Percentiles rank a stretch among this genome's conserved stretches.
Conservation (phyloP, 2,797 vertebrate genomes). For the Semaprochilodus insignis region DNA sequence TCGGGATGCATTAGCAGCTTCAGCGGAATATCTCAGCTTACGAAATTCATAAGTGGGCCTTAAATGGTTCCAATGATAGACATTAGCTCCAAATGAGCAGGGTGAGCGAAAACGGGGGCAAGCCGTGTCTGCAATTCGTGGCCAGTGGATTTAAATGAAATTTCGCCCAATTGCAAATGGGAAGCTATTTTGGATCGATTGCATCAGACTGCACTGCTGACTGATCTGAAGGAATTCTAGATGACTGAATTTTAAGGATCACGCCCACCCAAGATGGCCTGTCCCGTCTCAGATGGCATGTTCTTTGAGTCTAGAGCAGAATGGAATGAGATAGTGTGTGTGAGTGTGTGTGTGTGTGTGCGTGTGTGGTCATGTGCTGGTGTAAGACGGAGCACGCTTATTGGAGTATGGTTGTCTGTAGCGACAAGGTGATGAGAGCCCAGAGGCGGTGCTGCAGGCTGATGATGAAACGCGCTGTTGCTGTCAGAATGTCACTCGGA, state of each 20-base stretch:
- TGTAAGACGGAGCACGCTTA: constrained; percentile 2
- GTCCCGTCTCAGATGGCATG: not conserved
- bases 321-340: not conserved
- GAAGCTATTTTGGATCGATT: constrained; percentile 44
- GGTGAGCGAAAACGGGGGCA: constrained; percentile 34
- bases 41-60: constrained; percentile 35
- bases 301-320: not conserved
- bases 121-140: constrained; percentile 44
- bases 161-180: constrained; percentile 44
- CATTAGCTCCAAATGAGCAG: constrained; percentile 38
- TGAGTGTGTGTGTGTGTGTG: not conserved
- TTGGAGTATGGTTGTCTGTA: constrained; percentile 19
- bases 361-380: constrained; percentile 26
- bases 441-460: constrained; percentile 31
- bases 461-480: constrained; percentile 34
- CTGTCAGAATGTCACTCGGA: constrained; percentile 27
- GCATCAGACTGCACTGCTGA: constrained; percentile 20
- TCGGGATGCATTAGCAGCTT: constrained; percentile 17
- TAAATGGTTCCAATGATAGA: constrained; percentile 41
- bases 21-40: constrained; percentile 13
- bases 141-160: constrained; percentile 32
- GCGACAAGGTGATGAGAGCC: constrained; percentile 25
- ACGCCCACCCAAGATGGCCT: not conserved
- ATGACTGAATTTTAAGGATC: constrained; percentile 17
- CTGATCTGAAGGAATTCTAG: constrained; percentile 35